Evolutionary conservation across 2,797 vertebrate genomes (phyloP).

Genomic region (Lithobates pipiens): DNA sequence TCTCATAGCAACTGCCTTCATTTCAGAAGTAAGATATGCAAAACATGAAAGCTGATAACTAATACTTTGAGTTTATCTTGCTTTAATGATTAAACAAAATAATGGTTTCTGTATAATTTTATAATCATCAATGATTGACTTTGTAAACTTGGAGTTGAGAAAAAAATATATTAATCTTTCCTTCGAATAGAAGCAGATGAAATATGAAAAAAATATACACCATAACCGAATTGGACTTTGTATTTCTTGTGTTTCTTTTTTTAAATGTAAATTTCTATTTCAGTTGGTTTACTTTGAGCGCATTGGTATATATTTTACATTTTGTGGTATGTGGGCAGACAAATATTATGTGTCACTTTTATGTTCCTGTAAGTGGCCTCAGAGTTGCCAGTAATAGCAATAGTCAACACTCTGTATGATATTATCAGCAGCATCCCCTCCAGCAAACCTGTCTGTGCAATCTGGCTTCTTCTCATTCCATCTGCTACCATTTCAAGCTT

Average conservation of each 20-base stretch:
- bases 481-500: constrained; percentile 63
- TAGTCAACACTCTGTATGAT: constrained; percentile 44
- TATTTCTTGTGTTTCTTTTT: neutral
- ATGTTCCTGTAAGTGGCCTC: constrained; percentile 43
- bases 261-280: constrained; percentile 10
- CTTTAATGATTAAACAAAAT: too few relatives aligned
- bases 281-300: neutral
- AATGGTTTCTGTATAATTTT: neutral
- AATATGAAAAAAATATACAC: neutral
- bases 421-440: constrained; percentile 32
- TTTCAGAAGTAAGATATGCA: too few relatives aligned
- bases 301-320: constrained; percentile 8
- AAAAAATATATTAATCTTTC: neutral
- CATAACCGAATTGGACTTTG: neutral
- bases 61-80: too few relatives aligned
- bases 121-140: neutral
- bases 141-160: neutral
- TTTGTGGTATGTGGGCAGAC: constrained; percentile 26
- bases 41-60: too few relatives aligned
- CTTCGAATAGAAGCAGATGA: neutral
- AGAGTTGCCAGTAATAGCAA: constrained; percentile 48
- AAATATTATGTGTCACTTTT: constrained; percentile 37
- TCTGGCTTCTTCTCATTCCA: constrained; percentile 65
- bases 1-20: too few relatives aligned
- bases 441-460: constrained; percentile 65